Percentiles rank a stretch among this genome's conserved stretches.
phyloP scores from a whole-genome alignment of 2,797 vertebrate genomes.

The Thripadectes ignobilis region DNA sequence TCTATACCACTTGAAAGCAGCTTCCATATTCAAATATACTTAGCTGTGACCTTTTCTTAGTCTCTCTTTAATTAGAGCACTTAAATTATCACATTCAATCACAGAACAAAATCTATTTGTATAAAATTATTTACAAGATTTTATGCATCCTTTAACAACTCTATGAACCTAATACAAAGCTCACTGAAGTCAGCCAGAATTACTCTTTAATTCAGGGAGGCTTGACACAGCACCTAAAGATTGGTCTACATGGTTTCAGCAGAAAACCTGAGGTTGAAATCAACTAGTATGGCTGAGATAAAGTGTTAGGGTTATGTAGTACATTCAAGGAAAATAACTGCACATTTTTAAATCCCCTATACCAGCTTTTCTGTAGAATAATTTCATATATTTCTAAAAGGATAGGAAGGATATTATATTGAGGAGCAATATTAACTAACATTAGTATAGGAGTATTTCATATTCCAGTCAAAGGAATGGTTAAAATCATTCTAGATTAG shows the following conservation, averaged over 20 bases:
- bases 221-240: constrained; percentile 11
- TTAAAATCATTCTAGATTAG: background rate
- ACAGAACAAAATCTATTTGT: constrained; percentile 63
- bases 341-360: background rate
- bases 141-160: constrained; percentile 27
- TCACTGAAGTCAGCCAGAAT: constrained; percentile 31
- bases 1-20: constrained; percentile 27
- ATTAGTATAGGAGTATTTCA: background rate
- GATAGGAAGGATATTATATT: background rate
- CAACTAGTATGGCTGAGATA: background rate
- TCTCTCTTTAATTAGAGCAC: constrained; percentile 59
- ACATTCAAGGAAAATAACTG: background rate
- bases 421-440: background rate
- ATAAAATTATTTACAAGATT: constrained; percentile 54
- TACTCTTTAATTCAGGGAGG: constrained; percentile 23
- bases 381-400: background rate
- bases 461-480: background rate
- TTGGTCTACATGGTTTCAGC: background rate
- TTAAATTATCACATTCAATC: constrained; percentile 61
- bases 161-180: background rate
- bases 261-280: constrained; percentile 16
- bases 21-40: constrained; percentile 57
- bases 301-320: background rate
- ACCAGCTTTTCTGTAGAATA: background rate
- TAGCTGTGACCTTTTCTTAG: constrained; percentile 60